Percentiles rank a stretch among this genome's conserved stretches.
These are phyloP conservation scores for Dexiosoma caninum DNA, from an alignment of 2,888 invertebrate genomes.

Conservation along the genomic window DNA sequence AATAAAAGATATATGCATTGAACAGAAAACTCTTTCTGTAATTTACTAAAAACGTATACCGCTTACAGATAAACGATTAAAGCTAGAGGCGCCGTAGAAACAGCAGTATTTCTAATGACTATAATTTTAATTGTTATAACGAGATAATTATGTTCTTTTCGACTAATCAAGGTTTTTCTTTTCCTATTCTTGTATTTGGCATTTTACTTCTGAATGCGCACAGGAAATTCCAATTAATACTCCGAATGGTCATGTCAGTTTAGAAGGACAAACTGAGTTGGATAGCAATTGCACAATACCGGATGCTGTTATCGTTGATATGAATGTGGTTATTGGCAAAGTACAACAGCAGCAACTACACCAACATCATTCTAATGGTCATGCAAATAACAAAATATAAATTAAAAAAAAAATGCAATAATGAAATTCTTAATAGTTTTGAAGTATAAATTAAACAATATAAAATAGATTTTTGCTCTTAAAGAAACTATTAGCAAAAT, in stretches of 20 bases:
- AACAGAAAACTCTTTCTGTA: conserved; percentile 58
- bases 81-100: conserved; percentile 50
- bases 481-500: background rate
- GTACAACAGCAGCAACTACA: conserved; percentile 60
- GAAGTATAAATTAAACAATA: too few relatives aligned
- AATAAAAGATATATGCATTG: conserved; percentile 37
- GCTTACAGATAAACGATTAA: conserved; percentile 66
- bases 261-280: conserved; percentile 79
- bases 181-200: conserved; percentile 13
- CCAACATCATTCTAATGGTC: conserved; percentile 64
- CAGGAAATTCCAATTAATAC: conserved; percentile 78
- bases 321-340: conserved; percentile 78
- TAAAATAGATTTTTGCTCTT: too few relatives aligned
- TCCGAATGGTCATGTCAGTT: conserved; percentile 78
- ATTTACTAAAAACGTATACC: conserved; percentile 66
- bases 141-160: background rate
- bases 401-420: too few relatives aligned
- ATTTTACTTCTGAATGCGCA: conserved; percentile 65
- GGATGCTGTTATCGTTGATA: conserved; percentile 81
- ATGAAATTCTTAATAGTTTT: too few relatives aligned
- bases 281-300: conserved; percentile 79
- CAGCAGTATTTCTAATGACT: conserved; percentile 47
- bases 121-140: background rate
- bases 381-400: conserved; percentile 63
- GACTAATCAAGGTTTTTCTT: conserved; percentile 49